Evolutionary conservation across 2,888 invertebrate species (phyloP).

Genomic region (Exephanes ischioxanthus): DNA sequence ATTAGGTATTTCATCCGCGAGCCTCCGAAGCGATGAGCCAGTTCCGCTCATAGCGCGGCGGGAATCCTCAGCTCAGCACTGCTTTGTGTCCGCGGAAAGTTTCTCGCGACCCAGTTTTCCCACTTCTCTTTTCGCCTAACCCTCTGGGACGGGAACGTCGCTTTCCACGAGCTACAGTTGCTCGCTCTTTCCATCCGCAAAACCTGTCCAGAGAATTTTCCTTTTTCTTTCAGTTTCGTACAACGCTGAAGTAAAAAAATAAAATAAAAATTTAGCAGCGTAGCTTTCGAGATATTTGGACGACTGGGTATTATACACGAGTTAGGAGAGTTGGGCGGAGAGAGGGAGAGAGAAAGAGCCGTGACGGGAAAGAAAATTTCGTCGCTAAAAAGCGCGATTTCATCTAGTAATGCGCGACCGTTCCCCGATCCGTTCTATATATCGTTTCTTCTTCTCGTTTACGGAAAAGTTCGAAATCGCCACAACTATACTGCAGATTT

Average conservation of each 20-base stretch:
- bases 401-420: constrained; percentile 77
- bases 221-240: constrained; percentile 47
- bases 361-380: constrained; percentile 35
- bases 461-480: constrained; percentile 68
- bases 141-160: constrained; percentile 1
- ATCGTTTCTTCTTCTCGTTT: constrained; percentile 53
- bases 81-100: constrained; percentile 64
- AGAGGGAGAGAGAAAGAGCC: constrained; percentile 15
- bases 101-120: constrained; percentile 68
- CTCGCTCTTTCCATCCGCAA: constrained; percentile 9
- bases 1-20: constrained; percentile 49
- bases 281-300: constrained; percentile 50
- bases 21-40: constrained; percentile 39
- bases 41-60: constrained; percentile 39
- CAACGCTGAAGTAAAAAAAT: constrained; percentile 21
- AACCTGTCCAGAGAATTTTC: constrained; percentile 40
- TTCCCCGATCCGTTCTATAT: constrained; percentile 41
- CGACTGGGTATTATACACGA: constrained; percentile 47
- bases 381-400: constrained; percentile 75
- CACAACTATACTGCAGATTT: constrained; percentile 9
- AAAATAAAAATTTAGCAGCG: constrained; percentile 24
- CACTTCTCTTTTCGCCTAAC: constrained; percentile 48
- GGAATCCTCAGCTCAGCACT: constrained; percentile 42
- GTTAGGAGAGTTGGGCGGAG: constrained; percentile 3
- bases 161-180: constrained; percentile 39